Conservation (phyloP, 1,140 invertebrate genomes). For the Papilio glaucus region DNA sequence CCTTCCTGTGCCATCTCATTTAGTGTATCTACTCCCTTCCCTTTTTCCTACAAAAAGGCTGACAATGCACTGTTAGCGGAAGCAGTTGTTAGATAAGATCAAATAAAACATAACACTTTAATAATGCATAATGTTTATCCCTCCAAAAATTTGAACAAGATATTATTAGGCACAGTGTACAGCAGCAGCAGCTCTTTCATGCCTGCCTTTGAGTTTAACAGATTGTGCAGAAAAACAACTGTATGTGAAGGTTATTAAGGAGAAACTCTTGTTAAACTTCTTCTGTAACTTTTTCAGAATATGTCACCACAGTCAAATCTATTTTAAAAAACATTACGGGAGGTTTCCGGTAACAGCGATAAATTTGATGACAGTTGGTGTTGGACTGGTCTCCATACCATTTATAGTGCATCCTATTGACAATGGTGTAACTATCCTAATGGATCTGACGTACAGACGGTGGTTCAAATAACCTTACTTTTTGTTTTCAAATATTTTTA, state of each 20-base stretch:
- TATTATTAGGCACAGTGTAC: too few species aligned
- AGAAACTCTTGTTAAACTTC: too few species aligned
- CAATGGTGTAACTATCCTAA: constrained; percentile 88
- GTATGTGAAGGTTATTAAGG: too few species aligned
- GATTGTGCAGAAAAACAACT: too few species aligned
- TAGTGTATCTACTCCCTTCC: not conserved
- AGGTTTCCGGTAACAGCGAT: constrained; percentile 89
- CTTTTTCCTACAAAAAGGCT: not conserved
- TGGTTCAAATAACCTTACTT: constrained; percentile 43
- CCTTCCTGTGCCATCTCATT: not conserved
- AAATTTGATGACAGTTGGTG: constrained; percentile 63
- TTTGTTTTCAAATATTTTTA: not conserved
- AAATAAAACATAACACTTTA: too few species aligned
- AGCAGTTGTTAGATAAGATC: too few species aligned
- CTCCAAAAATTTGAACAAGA: too few species aligned
- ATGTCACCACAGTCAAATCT: constrained; percentile 86
- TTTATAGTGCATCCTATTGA: constrained; percentile 97
- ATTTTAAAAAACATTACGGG: constrained; percentile 77
- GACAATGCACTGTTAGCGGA: too few species aligned
- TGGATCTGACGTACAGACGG: constrained; percentile 87
- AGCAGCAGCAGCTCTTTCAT: too few species aligned
- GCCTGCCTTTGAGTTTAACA: too few species aligned
- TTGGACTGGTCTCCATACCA: constrained; percentile 94
- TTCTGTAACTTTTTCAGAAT: constrained; percentile 82
- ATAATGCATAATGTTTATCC: too few species aligned